A percentile compares a stretch with the other conserved stretches of the same genome.
phyloP scores from a whole-genome alignment of 2,888 invertebrate genomes.

The Lampropteryx suffumata region DNA sequence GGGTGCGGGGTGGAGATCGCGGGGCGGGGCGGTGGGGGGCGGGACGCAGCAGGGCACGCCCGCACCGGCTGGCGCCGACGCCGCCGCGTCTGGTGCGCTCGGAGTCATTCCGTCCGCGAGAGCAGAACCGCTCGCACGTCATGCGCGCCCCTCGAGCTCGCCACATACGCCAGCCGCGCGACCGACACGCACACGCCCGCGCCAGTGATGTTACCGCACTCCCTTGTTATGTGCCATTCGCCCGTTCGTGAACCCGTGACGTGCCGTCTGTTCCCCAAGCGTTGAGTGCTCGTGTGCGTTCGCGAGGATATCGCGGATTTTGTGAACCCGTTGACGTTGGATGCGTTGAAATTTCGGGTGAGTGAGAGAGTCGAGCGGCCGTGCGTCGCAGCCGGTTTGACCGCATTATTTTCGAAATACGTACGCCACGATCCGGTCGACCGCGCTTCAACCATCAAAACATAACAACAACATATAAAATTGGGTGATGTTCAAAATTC shows the following conservation, averaged over 20 bases:
- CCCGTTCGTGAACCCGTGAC: constrained; percentile 71
- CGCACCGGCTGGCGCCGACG: constrained; percentile 48
- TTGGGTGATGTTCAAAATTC: constrained; percentile 51
- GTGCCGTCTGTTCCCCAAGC: constrained; percentile 72
- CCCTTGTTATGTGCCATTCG: constrained; percentile 70
- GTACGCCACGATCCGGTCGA: constrained; percentile 78
- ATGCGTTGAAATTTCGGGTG: constrained; percentile 81
- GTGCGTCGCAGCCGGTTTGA: constrained; percentile 79
- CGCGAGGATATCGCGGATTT: constrained; percentile 65
- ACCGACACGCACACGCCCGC: constrained; percentile 63
- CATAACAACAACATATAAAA: constrained; percentile 72
- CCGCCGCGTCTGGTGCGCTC: constrained; percentile 63
- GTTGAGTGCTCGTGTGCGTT: constrained; percentile 49
- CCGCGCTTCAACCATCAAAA: constrained; percentile 77
- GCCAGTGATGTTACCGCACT: constrained; percentile 74
- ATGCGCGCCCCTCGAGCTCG: constrained; percentile 49
- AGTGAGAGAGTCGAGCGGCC: constrained; percentile 75
- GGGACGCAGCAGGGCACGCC: constrained; percentile 38
- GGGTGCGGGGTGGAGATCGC: constrained; percentile 5
- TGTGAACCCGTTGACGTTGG: constrained; percentile 74
- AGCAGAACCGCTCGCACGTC: constrained; percentile 60
- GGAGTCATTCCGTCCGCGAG: constrained; percentile 59
- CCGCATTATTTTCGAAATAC: constrained; percentile 82
- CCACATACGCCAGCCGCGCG: constrained; percentile 53
- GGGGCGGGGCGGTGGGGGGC: constrained; percentile 37